Evolutionary conservation across 2,888 invertebrate genomes (phyloP).

Genomic region (Hanleya hanleyi): DNA sequence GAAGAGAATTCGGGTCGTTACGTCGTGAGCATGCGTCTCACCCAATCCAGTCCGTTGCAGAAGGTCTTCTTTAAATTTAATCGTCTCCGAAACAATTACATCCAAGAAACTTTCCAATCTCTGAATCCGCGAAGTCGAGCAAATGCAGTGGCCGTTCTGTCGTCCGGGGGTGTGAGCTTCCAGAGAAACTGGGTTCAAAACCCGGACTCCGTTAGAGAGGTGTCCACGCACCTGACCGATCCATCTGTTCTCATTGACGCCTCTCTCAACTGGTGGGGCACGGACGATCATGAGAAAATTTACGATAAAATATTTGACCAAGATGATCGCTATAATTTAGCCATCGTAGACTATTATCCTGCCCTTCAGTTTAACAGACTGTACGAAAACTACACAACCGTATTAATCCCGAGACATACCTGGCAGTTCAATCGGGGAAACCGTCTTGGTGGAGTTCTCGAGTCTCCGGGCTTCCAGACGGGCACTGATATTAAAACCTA

Average conservation of each 20-base stretch:
- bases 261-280: conserved; percentile 94
- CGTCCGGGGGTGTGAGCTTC: conserved; percentile 91
- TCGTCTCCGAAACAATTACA: conserved; percentile 87
- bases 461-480: conserved; percentile 40
- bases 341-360: conserved; percentile 92
- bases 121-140: conserved; percentile 93
- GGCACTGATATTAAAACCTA: conserved; percentile 76
- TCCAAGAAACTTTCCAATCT: conserved; percentile 87
- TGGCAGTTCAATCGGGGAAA: conserved; percentile 74
- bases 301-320: conserved; percentile 67
- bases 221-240: conserved; percentile 95
- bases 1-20: conserved; percentile 90
- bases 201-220: conserved; percentile 91
- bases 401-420: conserved; percentile 86
- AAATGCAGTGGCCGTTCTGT: conserved; percentile 92
- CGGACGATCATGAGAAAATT: conserved; percentile 50
- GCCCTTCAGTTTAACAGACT: conserved; percentile 92
- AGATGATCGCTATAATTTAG: conserved; percentile 85
- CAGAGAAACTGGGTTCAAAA: conserved; percentile 94
- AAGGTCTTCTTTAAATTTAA: conserved; percentile 89
- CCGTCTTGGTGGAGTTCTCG: conserved; percentile 65
- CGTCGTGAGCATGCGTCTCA: conserved; percentile 89
- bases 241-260: conserved; percentile 96
- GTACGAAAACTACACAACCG: conserved; percentile 86
- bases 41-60: conserved; percentile 89